Percentiles rank a stretch among this genome's conserved stretches.
These are phyloP conservation scores for Phylloscopus trochiloides DNA, from an alignment of 2,113 vertebrate genomes.

Conservation along the genomic window DNA sequence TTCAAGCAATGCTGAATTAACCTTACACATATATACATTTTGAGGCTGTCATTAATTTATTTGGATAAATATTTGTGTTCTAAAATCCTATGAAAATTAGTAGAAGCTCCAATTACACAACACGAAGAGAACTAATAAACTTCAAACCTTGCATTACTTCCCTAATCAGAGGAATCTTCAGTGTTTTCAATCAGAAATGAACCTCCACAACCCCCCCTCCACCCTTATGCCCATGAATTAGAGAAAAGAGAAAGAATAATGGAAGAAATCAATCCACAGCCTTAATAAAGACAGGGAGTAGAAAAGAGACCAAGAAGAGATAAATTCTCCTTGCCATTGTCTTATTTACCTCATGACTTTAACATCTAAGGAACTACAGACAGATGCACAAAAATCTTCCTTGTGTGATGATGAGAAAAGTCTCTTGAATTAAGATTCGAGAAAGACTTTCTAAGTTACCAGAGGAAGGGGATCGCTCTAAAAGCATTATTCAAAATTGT, in stretches of 20 bases:
- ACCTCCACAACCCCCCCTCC: fast-evolving
- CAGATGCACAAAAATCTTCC: neutral
- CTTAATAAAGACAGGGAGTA: neutral
- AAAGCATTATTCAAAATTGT: neutral
- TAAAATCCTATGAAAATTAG: neutral
- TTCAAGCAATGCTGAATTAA: neutral
- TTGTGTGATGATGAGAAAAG: neutral
- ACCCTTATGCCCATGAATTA: neutral
- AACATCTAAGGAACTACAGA: neutral
- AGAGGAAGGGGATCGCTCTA: fast-evolving
- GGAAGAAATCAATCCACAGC: neutral
- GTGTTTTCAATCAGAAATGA: neutral
- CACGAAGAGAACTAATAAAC: neutral
- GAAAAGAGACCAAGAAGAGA: neutral
- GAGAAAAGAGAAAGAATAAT: neutral
- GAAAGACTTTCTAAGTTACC: neutral
- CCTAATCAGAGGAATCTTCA: neutral
- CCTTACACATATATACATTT: neutral
- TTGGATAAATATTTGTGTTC: neutral
- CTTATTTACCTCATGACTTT: neutral
- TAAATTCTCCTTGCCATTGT: neutral
- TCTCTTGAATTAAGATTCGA: neutral
- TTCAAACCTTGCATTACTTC: neutral
- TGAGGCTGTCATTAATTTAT: neutral
- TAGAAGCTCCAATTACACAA: neutral